Evolutionary conservation across 1,140 invertebrate species (phyloP).

Genomic region (Metaphire vulgaris): DNA sequence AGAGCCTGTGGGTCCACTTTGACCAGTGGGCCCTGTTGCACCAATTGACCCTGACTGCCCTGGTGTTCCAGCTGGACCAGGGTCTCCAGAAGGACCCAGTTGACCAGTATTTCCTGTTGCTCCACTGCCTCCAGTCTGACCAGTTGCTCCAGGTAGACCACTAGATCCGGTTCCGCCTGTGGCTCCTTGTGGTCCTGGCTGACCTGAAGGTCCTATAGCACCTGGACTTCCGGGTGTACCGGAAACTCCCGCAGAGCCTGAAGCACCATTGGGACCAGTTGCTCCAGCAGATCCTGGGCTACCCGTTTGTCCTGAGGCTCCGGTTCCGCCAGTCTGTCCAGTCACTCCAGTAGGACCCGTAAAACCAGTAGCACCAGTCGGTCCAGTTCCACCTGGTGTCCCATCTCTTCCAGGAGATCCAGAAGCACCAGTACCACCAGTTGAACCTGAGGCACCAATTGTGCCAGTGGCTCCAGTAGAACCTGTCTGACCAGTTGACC

Average conservation of each 20-base stretch:
- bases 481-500: slow-evolving; percentile 6
- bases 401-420: slow-evolving; percentile 3
- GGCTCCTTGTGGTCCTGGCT: slow-evolving; percentile 11
- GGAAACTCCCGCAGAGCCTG: neutral
- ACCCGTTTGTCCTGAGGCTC: slow-evolving; percentile 1
- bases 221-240: slow-evolving; percentile 10
- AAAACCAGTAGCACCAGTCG: neutral
- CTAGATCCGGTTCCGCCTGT: neutral
- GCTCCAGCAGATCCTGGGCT: slow-evolving; percentile 5
- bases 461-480: slow-evolving; percentile 7
- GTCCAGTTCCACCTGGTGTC: neutral
- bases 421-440: slow-evolving; percentile 6
- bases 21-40: slow-evolving; percentile 11
- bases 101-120: slow-evolving; percentile 7
- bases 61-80: slow-evolving; percentile 6
- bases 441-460: slow-evolving; percentile 3
- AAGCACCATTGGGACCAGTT: neutral
- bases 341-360: slow-evolving; percentile 7
- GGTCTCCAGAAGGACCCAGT: slow-evolving; percentile 4
- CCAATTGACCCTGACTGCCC: slow-evolving; percentile 4
- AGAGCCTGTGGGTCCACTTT: neutral
- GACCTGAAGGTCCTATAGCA: neutral
- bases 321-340: slow-evolving; percentile 15
- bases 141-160: slow-evolving; percentile 17
- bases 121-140: neutral